Percentiles rank a stretch among this genome's conserved stretches.
These are phyloP conservation scores for Sciaenops ocellatus DNA, from an alignment of 2,797 vertebrate genomes.

Conservation along the genomic window DNA sequence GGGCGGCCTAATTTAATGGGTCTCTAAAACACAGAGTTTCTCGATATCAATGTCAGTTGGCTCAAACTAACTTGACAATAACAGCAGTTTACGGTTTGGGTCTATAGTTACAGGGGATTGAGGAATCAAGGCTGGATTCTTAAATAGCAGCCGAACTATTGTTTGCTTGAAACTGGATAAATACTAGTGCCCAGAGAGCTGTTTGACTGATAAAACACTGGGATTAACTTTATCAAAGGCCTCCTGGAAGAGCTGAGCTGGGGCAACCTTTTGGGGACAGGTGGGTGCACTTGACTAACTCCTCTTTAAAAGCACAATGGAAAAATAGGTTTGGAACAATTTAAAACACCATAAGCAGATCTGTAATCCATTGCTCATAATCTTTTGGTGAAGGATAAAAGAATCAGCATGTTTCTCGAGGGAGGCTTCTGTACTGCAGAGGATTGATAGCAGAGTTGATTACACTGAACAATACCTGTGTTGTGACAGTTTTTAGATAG, in stretches of 20 bases:
- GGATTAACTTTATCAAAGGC: conserved; percentile 44
- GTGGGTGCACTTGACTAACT: conserved; percentile 8
- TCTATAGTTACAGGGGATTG: conserved; percentile 37
- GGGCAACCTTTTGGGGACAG: conserved; percentile 9
- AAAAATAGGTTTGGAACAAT: conserved; percentile 10
- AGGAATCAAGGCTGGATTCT: conserved; percentile 34
- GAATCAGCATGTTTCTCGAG: conserved; percentile 34
- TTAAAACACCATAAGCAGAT: conserved; percentile 2
- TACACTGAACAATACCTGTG: conserved; percentile 42
- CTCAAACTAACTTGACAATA: conserved; percentile 13
- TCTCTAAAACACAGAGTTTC: conserved; percentile 5
- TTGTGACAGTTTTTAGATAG: conserved; percentile 52
- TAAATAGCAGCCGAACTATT: conserved; percentile 12
- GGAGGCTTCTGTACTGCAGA: conserved; percentile 38
- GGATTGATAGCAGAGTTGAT: conserved; percentile 56
- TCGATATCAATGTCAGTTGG: background rate
- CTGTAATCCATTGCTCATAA: background rate
- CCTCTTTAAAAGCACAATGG: background rate
- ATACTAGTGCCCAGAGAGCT: conserved; percentile 26
- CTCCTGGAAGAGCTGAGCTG: conserved; percentile 14
- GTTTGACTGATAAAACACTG: conserved; percentile 43
- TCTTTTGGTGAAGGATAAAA: conserved; percentile 40
- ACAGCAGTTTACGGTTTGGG: conserved; percentile 21
- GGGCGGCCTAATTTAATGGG: background rate
- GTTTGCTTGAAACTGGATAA: conserved; percentile 34